Base-by-base conservation (phyloP, 2,888 invertebrate genomes). In the Sisyra terminalis region DNA sequence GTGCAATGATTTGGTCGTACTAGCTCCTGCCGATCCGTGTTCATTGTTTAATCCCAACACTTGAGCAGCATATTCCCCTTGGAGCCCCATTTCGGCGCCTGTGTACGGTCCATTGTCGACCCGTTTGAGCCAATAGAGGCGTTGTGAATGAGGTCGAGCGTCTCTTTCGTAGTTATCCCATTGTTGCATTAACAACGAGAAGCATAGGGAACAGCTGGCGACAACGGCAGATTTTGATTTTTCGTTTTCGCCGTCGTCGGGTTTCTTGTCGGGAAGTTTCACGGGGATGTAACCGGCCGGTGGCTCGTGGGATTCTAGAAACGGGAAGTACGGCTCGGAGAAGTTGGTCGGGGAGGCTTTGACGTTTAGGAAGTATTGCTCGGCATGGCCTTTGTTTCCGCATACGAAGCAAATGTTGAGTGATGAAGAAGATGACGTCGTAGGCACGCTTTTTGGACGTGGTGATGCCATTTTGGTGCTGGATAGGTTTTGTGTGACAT, bases 21-120 rank as follows among this genome's bases (percentile, higher is more conserved):
- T 14, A 59, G 50, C 45, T 18, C 46, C 24, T 9, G 43, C 50
- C 13, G 18, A 11, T 24, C 24, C 24, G 24, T 16, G n/a, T 47
- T 81, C 79, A 44, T 75, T 73, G 49, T 75, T 74, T 40, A 86
- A 64, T 0, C 86, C 86, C 45, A 89, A 68, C 52, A 90, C 78
- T 57, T 89, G 89, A 16, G 90, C 86, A 40, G 88, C 90, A 65
- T 90, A 92, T 63, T 92, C 92, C 41, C 89, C 88, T 59, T 87
- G 87, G 50, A 88, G 73, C 41, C 81, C 75, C 77, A 90, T 84
- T 61, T 88, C 89, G 1, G 88, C 87, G 3, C 88, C 75, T 18
- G 87, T 89, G 54, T 84, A 92, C 0, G 84, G 82, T 47, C 89
- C 87, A 55, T 89, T 86, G 57, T 93, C 92, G 50, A 84, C 77